These are phyloP conservation scores for Eleginops maclovinus DNA, from an alignment of 2,113 vertebrate genomes.

Conservation along the genomic window DNA sequence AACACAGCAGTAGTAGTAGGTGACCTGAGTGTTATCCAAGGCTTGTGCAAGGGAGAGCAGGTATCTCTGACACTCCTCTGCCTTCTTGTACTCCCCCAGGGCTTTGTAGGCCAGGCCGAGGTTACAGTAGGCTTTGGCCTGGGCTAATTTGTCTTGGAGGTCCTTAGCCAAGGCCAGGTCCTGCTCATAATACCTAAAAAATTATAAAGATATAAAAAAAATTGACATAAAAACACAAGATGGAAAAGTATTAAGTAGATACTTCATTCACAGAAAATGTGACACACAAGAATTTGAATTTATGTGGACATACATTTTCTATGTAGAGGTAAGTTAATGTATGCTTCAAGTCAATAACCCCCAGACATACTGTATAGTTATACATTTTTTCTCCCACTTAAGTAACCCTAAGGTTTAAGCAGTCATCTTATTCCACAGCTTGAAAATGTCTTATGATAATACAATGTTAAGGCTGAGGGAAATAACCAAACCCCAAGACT, in stretches of 20 bases:
- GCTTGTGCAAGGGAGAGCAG: constrained; percentile 93
- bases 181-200: constrained; percentile 90
- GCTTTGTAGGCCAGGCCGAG: constrained; percentile 96
- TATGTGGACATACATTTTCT: background rate
- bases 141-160: constrained; percentile 94
- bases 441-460: background rate
- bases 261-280: background rate
- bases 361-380: background rate
- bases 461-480: no score
- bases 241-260: background rate
- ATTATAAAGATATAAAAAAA: no score
- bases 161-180: constrained; percentile 95
- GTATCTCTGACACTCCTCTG: constrained; percentile 96
- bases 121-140: constrained; percentile 98
- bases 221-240: background rate
- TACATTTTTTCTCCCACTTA: background rate
- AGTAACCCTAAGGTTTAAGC: background rate
- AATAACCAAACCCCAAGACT: background rate
- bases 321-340: background rate
- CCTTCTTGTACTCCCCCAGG: constrained; percentile 89
- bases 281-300: background rate
- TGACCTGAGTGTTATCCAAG: constrained; percentile 89
- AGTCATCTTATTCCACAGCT: background rate
- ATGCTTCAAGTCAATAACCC: background rate
- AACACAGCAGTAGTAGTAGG: background rate